Base-by-base conservation (phyloP, 2,113 vertebrate species). In the Oxygymnocypris stewartii region DNA sequence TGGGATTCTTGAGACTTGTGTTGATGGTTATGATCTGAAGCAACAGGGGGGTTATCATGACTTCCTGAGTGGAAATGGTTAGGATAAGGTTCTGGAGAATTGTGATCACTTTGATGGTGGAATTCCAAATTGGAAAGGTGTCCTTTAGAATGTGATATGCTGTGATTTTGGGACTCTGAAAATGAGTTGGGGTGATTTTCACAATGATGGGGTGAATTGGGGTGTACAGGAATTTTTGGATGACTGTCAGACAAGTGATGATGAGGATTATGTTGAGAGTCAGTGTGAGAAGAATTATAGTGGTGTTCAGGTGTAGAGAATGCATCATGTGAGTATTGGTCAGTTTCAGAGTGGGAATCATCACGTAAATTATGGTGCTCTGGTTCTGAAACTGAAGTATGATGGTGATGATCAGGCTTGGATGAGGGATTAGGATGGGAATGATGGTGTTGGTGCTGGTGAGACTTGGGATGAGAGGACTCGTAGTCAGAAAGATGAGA, bases 211-310 rank as follows among this genome's bases (percentile, higher is more conserved):
- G 59, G 40, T 47, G 14, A 31, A 42, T 82, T 65, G 31, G 59
- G 6, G 14, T 31, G 59, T 47, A 63, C 61, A 65, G n/a, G 42
- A 16, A 42, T 28, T 82, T 82, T 82, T 82, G 37, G 40, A 67
- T 67, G 28, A 82, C 40, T 28, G 37, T 67, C 59, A 16, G 78
- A 61, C 11, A 14, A 13, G 35, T 61, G 54, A 42, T 80, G 78
- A 79, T 74, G 71, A 69, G 7, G 73, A 71, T 44, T 65, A n/a
- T 81, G 65, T 40, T 84, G 74, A n/a, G 75, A 44, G n/a, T 88
- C 79, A 76, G 69, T 13, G 28, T 86, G 81, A 40, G 71, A 73
- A 14, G 44, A 78, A 86, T 83, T 54, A 31, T 74, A n/a, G 31
- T 85, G 65, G 37, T 44, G 65, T 35, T 85, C 77, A 35, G 59